phyloP scores from a whole-genome alignment of 2,888 invertebrate species.

The Melanostoma mellinum region DNA sequence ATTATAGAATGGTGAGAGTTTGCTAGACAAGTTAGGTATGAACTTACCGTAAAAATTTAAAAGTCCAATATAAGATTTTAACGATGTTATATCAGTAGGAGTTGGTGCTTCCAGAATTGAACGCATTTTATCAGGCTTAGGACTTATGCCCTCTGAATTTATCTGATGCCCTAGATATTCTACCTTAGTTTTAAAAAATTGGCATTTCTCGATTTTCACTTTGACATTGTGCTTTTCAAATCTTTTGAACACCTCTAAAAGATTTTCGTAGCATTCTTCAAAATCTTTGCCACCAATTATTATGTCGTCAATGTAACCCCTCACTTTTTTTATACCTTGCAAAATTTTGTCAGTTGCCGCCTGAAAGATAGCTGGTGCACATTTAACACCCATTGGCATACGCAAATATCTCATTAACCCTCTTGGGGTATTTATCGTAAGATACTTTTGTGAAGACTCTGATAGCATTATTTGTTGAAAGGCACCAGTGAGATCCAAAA shows the following conservation, averaged over 20 bases:
- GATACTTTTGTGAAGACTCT: neutral
- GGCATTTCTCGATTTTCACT: neutral
- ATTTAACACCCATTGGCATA: neutral
- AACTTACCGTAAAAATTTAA: no score
- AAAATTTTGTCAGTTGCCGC: neutral
- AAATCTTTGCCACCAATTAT: neutral
- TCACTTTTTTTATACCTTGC: neutral
- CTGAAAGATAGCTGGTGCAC: constrained; percentile 1
- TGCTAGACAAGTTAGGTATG: no score
- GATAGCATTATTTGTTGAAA: neutral
- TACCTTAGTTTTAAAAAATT: no score
- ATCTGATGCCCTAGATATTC: no score
- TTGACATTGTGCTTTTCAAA: neutral
- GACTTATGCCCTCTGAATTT: no score
- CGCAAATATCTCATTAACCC: neutral
- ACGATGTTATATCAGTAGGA: neutral
- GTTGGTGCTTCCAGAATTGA: neutral
- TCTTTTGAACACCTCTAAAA: neutral
- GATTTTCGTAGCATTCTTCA: neutral
- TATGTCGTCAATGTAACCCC: neutral
- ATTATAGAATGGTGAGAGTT: no score
- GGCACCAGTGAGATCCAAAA: constrained; percentile 1
- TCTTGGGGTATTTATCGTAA: neutral
- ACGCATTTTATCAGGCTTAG: neutral
- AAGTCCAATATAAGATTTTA: neutral